Percentiles rank a stretch among this genome's conserved stretches.
phyloP scores from a whole-genome alignment of 2,113 vertebrate species.

The Tylochromis polylepis region DNA sequence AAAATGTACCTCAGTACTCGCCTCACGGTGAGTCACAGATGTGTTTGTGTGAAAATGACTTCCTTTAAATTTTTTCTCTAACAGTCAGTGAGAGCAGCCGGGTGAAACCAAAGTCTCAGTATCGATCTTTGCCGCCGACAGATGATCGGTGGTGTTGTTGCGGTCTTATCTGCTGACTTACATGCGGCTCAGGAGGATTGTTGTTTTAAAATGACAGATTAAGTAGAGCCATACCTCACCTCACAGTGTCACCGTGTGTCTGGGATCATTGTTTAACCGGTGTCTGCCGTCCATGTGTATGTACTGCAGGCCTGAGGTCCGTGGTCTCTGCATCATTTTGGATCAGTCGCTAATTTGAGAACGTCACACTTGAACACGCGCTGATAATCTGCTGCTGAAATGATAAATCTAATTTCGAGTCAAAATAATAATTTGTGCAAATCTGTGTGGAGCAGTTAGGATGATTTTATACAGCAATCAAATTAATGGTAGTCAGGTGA shows the following conservation, averaged over 20 bases:
- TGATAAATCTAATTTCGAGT: neutral
- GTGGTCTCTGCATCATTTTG: neutral
- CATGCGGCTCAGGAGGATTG: neutral
- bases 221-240: neutral
- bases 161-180: neutral
- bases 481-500: neutral
- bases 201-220: neutral
- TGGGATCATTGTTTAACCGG: neutral
- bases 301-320: neutral
- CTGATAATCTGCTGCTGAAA: neutral
- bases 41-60: neutral
- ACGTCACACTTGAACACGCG: neutral
- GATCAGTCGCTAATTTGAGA: slow-evolving; percentile 18
- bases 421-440: neutral
- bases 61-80: neutral
- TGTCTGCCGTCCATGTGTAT: neutral
- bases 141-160: neutral
- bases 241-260: fast-evolving
- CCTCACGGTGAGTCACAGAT: neutral
- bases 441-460: neutral
- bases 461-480: neutral
- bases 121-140: neutral
- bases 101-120: neutral
- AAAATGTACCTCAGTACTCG: too few relatives aligned
- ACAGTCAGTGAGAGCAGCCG: neutral